A percentile compares a stretch with the other conserved stretches of the same genome.
phyloP scores from a whole-genome alignment of 2,888 invertebrate genomes.

The Laothoe populi region DNA sequence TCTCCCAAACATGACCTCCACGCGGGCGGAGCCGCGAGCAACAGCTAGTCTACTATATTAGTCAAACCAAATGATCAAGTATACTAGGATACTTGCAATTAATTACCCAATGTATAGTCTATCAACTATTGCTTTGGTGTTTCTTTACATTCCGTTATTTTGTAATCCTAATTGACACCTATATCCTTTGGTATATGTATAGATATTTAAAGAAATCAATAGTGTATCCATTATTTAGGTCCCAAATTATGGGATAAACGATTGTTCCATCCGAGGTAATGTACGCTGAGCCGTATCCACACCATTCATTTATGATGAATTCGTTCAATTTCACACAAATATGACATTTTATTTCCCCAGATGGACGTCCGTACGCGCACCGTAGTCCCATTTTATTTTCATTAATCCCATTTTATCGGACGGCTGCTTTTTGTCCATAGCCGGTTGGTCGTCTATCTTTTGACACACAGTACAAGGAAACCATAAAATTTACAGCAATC shows the following conservation, averaged over 20 bases:
- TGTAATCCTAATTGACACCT: too few species aligned
- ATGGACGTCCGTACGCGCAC: background rate
- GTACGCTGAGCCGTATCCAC: background rate
- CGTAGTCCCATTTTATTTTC: constrained; percentile 5
- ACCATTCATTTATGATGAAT: constrained; percentile 5
- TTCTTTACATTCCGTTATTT: too few species aligned
- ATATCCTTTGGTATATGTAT: too few species aligned
- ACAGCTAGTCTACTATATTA: too few species aligned
- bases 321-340: constrained; percentile 16
- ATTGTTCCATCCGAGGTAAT: background rate
- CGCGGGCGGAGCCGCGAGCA: too few species aligned
- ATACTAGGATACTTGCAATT: too few species aligned
- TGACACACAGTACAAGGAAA: constrained; percentile 9
- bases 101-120: too few species aligned
- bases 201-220: too few species aligned
- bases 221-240: background rate
- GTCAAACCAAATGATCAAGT: too few species aligned
- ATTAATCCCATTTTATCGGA: constrained; percentile 23
- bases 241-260: background rate
- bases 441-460: constrained; percentile 9
- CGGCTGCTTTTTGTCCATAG: constrained; percentile 24
- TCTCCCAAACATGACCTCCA: too few species aligned
- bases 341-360: constrained; percentile 7
- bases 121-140: too few species aligned
- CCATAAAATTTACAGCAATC: constrained; percentile 12